Conservation (phyloP, 2,888 invertebrate species). For the Eupithecia tripunctaria region DNA sequence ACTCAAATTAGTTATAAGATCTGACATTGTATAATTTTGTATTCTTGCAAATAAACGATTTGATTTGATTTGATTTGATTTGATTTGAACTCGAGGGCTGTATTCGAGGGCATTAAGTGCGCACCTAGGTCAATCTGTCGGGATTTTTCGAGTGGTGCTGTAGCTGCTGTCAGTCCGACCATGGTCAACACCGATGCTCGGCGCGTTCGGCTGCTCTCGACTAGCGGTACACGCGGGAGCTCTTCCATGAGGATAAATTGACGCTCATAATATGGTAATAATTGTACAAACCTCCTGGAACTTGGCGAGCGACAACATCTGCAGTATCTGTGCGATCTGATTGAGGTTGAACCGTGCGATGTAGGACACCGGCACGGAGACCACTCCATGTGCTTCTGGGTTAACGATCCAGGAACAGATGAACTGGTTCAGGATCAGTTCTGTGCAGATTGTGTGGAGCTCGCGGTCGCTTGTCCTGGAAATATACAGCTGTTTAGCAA, state of each 20-base stretch:
- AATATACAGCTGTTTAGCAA: neutral
- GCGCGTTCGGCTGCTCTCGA: no score
- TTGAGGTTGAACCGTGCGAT: slow-evolving; percentile 95
- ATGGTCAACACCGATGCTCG: no score
- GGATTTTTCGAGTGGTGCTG: neutral
- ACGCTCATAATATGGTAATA: no score
- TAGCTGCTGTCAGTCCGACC: no score
- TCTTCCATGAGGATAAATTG: no score
- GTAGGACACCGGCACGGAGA: slow-evolving; percentile 95
- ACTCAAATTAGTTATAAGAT: no score
- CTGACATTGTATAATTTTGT: no score
- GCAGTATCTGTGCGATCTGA: slow-evolving; percentile 96
- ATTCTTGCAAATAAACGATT: no score
- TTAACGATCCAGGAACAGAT: slow-evolving; percentile 98
- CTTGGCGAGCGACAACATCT: slow-evolving; percentile 94
- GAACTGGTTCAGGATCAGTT: slow-evolving; percentile 96
- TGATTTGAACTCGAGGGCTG: neutral
- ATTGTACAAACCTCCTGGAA: slow-evolving; percentile 87
- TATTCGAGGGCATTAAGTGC: neutral
- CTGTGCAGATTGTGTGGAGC: slow-evolving; percentile 91
- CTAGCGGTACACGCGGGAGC: no score
- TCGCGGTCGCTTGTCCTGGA: slow-evolving; percentile 74
- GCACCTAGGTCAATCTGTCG: neutral
- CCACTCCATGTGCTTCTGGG: slow-evolving; percentile 97
- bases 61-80: neutral